A percentile compares a stretch with the other conserved stretches of the same genome.
Conservation (phyloP, 2,797 vertebrate genomes). For the Acrossocheilus wenchowensis region DNA sequence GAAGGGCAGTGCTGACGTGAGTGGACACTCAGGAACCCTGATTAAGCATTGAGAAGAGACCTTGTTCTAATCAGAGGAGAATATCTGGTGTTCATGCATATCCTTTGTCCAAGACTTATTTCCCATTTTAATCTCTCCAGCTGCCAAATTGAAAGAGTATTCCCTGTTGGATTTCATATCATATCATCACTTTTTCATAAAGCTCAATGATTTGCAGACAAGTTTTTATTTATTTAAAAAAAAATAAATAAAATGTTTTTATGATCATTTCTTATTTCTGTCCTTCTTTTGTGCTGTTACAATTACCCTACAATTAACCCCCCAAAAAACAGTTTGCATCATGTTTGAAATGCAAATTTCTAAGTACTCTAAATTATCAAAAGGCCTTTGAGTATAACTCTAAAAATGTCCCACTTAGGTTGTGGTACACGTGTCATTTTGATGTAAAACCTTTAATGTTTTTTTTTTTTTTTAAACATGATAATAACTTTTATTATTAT, state of each 20-base stretch:
- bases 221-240: too few species aligned
- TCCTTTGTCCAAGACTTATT: not conserved
- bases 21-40: slow-evolving; percentile 70
- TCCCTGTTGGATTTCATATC: not conserved
- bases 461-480: not conserved
- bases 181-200: not conserved
- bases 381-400: not conserved
- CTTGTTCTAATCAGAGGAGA: slow-evolving; percentile 58
- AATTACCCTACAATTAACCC: too few species aligned
- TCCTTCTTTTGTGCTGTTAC: not conserved
- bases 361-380: not conserved
- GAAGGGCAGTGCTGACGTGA: slow-evolving; percentile 76
- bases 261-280: not conserved
- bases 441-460: not conserved
- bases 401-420: not conserved
- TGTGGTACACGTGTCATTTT: not conserved
- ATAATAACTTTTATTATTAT: not conserved
- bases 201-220: not conserved
- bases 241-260: not conserved
- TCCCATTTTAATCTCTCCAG: slow-evolving; percentile 42
- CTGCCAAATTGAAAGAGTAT: slow-evolving; percentile 11
- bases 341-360: not conserved
- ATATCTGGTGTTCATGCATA: slow-evolving; percentile 21
- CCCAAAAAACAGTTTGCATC: not conserved
- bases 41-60: slow-evolving; percentile 69